phyloP scores from a whole-genome alignment of 1,140 invertebrate genomes.

The Drosophila fuyamai region DNA sequence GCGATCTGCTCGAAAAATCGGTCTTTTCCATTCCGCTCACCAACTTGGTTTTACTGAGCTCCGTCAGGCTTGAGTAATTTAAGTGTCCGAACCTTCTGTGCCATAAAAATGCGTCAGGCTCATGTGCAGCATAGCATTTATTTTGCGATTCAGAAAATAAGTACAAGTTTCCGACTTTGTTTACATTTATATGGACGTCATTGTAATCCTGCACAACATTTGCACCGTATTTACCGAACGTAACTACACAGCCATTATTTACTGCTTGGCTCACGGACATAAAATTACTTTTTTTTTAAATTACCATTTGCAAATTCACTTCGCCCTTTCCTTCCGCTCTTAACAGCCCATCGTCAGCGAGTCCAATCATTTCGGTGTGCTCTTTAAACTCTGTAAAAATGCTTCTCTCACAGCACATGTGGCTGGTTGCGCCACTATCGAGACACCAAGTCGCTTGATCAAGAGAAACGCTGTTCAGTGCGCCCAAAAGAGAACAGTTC shows the following conservation, averaged over 20 bases:
- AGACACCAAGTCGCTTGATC: neutral
- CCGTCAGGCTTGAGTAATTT: too few relatives aligned
- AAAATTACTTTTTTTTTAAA: neutral
- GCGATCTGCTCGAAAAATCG: too few relatives aligned
- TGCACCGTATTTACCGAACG: neutral
- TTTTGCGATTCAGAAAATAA: too few relatives aligned
- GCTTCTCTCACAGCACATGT: neutral
- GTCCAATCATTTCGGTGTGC: constrained; percentile 2
- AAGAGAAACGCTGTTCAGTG: too few relatives aligned
- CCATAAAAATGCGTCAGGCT: too few relatives aligned
- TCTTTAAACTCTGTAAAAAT: neutral
- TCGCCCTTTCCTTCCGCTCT: neutral
- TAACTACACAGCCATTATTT: neutral
- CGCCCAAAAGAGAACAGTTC: too few relatives aligned
- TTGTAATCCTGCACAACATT: neutral
- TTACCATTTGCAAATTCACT: neutral
- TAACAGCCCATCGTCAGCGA: neutral
- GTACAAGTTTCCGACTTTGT: too few relatives aligned
- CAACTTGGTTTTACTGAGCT: too few relatives aligned
- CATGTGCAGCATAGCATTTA: too few relatives aligned
- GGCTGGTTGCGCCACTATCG: neutral
- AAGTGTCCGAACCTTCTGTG: too few relatives aligned
- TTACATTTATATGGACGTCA: too few relatives aligned
- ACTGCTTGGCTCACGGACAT: neutral
- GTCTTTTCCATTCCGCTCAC: too few relatives aligned